A percentile compares a stretch with the other conserved stretches of the same genome.
Conservation (phyloP, 2,113 vertebrate genomes). For the human (Homo sapiens) region GRCh38 chr6:65135501-65136000, state of each 20-base stretch:
- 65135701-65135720: conserved; percentile 23
- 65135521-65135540: neutral
- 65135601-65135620: neutral
- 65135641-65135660: neutral
- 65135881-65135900: conserved; percentile 2
- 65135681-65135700: conserved; percentile 34
- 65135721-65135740: conserved; percentile 46
- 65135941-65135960: neutral
- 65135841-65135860: neutral
- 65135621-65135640: neutral
- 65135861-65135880: neutral
- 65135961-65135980: neutral
- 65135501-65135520: too few species aligned
- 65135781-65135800: conserved; percentile 56
- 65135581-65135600: neutral
- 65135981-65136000: neutral
- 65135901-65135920: neutral
- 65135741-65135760: conserved; percentile 54
- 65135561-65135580: neutral
- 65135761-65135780: conserved; percentile 29
- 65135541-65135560: neutral
- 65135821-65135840: neutral
- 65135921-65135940: neutral
- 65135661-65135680: neutral
- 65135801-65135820: neutral